phyloP scores from a whole-genome alignment of 2,888 invertebrate genomes.

The Leptopilina drosophilae region DNA sequence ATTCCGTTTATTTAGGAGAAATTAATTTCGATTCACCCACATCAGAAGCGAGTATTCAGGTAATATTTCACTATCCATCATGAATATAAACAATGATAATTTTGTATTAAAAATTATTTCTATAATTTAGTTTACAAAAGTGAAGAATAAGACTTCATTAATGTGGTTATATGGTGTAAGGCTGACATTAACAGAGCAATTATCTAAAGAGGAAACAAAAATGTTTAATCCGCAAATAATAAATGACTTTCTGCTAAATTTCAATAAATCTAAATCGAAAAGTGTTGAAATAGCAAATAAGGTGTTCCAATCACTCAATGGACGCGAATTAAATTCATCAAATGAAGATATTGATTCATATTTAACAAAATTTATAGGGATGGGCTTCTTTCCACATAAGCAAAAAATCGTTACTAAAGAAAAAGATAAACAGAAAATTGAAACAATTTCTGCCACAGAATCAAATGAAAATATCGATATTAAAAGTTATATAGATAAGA shows the following conservation, averaged over 20 bases:
- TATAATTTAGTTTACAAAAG: slow-evolving; percentile 72
- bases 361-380: slow-evolving; percentile 49
- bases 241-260: slow-evolving; percentile 61
- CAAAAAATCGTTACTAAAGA: slow-evolving; percentile 29
- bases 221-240: slow-evolving; percentile 65
- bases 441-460: slow-evolving; percentile 29
- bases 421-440: slow-evolving; percentile 38
- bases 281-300: slow-evolving; percentile 55
- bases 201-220: slow-evolving; percentile 48
- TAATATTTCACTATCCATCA: slow-evolving; percentile 52
- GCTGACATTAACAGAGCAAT: slow-evolving; percentile 66
- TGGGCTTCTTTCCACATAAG: slow-evolving; percentile 42
- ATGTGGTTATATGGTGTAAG: slow-evolving; percentile 77
- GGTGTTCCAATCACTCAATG: slow-evolving; percentile 53
- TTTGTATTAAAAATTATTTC: neutral
- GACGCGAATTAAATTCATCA: slow-evolving; percentile 41
- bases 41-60: slow-evolving; percentile 71
- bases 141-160: slow-evolving; percentile 65
- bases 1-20: slow-evolving; percentile 71
- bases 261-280: slow-evolving; percentile 49
- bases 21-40: slow-evolving; percentile 67
- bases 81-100: neutral
- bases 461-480: slow-evolving; percentile 48
- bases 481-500: slow-evolving; percentile 70
- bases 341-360: slow-evolving; percentile 49